Percentiles rank a stretch among this genome's conserved stretches.
Evolutionary conservation across 2,888 invertebrate species (phyloP).

Genomic region (Aleiodes leptofemur): DNA sequence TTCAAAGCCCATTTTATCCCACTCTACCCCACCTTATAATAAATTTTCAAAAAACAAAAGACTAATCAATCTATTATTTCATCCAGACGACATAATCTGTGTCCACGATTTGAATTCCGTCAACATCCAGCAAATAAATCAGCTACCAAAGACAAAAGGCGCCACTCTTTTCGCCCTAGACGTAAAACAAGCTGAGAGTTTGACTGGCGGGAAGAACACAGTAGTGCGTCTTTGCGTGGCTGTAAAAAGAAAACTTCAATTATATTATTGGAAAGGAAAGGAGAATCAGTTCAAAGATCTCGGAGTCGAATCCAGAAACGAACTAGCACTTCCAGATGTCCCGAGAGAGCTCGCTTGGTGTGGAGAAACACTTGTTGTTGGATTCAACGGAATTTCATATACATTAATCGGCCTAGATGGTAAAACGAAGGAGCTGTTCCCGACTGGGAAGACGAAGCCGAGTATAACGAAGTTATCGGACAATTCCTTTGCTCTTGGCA

Average conservation of each 20-base stretch:
- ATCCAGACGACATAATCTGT: slow-evolving; percentile 85
- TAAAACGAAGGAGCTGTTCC: slow-evolving; percentile 88
- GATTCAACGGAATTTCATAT: slow-evolving; percentile 72
- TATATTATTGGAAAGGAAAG: slow-evolving; percentile 94
- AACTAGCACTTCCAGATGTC: slow-evolving; percentile 75
- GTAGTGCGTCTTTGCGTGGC: slow-evolving; percentile 92
- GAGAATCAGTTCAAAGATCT: slow-evolving; percentile 86
- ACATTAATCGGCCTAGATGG: slow-evolving; percentile 76
- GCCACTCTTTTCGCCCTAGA: slow-evolving; percentile 92
- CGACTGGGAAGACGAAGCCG: slow-evolving; percentile 90
- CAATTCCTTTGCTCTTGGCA: slow-evolving; percentile 87
- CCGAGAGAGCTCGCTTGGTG: slow-evolving; percentile 72
- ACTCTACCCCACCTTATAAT: too few species aligned
- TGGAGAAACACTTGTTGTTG: slow-evolving; percentile 69
- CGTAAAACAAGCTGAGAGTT: slow-evolving; percentile 78
- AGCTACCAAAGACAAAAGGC: slow-evolving; percentile 88
- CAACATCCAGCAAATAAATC: slow-evolving; percentile 87
- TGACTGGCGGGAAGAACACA: slow-evolving; percentile 86
- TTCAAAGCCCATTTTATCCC: too few species aligned
- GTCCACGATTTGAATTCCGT: slow-evolving; percentile 89
- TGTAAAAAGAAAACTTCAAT: slow-evolving; percentile 88
- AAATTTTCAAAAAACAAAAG: not conserved
- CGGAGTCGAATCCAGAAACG: slow-evolving; percentile 74
- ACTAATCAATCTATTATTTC: not conserved
- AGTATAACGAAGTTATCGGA: slow-evolving; percentile 87